phyloP scores from a whole-genome alignment of 2,888 invertebrate species.

The Caenorhabditis becei region DNA sequence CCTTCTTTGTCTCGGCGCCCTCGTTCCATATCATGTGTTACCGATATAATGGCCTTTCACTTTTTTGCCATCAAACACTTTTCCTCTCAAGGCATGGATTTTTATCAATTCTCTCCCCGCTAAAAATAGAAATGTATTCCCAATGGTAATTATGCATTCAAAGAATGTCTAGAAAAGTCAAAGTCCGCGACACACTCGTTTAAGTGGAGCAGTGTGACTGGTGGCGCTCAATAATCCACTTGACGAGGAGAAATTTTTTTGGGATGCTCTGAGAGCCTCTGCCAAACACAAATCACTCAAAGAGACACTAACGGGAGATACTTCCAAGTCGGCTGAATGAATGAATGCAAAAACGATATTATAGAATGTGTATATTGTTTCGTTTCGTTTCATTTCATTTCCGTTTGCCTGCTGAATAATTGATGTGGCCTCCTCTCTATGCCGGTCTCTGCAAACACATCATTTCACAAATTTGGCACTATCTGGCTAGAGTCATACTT shows the following conservation, averaged over 20 bases:
- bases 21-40: constrained; percentile 7
- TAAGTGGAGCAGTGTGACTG: constrained; percentile 34
- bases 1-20: neutral
- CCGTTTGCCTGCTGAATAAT: constrained; percentile 31
- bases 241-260: constrained; percentile 48
- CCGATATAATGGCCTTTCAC: constrained; percentile 4
- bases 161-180: constrained; percentile 14
- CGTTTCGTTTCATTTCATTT: constrained; percentile 3
- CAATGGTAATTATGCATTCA: constrained; percentile 27
- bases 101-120: neutral
- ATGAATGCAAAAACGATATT: constrained; percentile 23
- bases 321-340: constrained; percentile 1
- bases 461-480: constrained; percentile 40
- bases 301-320: constrained; percentile 13
- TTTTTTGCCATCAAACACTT: neutral
- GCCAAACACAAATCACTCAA: constrained; percentile 49
- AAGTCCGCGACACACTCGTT: constrained; percentile 44
- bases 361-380: constrained; percentile 26
- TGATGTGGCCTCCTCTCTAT: constrained; percentile 13
- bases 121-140: too few species aligned
- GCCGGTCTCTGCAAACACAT: constrained; percentile 23
- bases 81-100: neutral
- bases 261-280: constrained; percentile 46
- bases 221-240: constrained; percentile 54
- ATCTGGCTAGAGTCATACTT: constrained; percentile 1